Evolutionary conservation across 2,113 vertebrate genomes (phyloP), one percentile per base, ranked within the genome.

Genomic region (Scatophagus argus): DNA sequence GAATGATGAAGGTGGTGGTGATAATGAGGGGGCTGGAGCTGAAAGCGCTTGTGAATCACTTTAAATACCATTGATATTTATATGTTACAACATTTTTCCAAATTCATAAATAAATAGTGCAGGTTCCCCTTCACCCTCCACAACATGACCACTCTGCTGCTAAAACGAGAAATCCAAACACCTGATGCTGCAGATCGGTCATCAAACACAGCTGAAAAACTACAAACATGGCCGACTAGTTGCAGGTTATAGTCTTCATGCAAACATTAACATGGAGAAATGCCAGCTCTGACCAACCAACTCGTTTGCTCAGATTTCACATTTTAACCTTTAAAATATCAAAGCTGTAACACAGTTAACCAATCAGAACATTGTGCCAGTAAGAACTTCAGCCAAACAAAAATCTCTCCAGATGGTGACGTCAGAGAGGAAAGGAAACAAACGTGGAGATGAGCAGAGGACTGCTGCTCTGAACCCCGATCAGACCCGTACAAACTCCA

Each of bases 81-180:
- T 73, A 83, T 80, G 64, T 82, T 85, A 87, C 86, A 82, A 65
- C 74, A 64, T 82, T 61, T 46, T 84, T 91, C 80, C 84, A 87
- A 84, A 88, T 80, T 82, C 32, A 89, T 87, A 88, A 87, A 82
- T 86, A 88, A 69, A 87, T 80, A 89, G 88, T 89, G 84, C 86
- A 82, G 83, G 63, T 79, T 85, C 65, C 47, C 55, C 43, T 73
- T 32, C 46, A 31, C 65, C 72, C 54, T 77, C 77, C 46, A 46
- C 25, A 3, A 66, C 49, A 14, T 13, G 14, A 29, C 25, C 17
- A 11, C 61, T 39, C n/a, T 27, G 47, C 51, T 8, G 41, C 39
- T 64, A 51, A 44, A 56, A 52, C 17, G 11, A 56, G 44, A 69
- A 68, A 69, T 43, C 52, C 52, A 38, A 46, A 38, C 16, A 14